Evolutionary conservation across 2,797 vertebrate species (phyloP).

Genomic region (Typhlichthys subterraneus): DNA sequence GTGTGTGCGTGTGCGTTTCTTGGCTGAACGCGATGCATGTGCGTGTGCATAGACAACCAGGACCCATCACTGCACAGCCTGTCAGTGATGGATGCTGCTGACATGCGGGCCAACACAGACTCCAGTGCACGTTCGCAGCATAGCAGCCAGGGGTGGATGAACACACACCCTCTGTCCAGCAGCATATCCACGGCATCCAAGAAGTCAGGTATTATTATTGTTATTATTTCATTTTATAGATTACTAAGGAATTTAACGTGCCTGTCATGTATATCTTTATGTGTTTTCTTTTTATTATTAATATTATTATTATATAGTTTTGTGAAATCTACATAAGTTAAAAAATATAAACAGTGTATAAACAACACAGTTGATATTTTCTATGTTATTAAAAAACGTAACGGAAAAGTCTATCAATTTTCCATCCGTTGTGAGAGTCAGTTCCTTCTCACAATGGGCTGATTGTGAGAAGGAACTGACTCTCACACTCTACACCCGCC

Average conservation of each 20-base stretch:
- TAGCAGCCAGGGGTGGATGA: conserved; percentile 95
- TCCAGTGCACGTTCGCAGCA: conserved; percentile 92
- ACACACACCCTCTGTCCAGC: conserved; percentile 95
- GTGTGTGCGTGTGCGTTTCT: background rate
- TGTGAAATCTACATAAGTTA: no score
- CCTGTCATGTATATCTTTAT: no score
- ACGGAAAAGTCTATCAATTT: no score
- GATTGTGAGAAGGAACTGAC: no score
- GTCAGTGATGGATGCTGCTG: conserved; percentile 82
- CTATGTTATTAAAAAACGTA: no score
- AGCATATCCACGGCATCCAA: conserved; percentile 98
- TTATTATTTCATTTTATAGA: background rate
- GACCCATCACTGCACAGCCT: conserved; percentile 86
- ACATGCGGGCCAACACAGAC: conserved; percentile 89
- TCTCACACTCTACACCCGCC: no score
- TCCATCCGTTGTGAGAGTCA: background rate
- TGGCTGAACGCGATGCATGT: conserved; percentile 1
- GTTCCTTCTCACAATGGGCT: no score
- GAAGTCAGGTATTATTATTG: conserved; percentile 85
- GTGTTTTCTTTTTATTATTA: conserved; percentile 37
- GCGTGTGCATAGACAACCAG: conserved; percentile 85
- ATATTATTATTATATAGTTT: no score
- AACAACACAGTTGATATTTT: no score
- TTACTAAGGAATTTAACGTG: background rate
- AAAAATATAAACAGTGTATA: no score